phyloP scores from a whole-genome alignment of 2,888 invertebrate genomes.

The Sminthurinus aureus region DNA sequence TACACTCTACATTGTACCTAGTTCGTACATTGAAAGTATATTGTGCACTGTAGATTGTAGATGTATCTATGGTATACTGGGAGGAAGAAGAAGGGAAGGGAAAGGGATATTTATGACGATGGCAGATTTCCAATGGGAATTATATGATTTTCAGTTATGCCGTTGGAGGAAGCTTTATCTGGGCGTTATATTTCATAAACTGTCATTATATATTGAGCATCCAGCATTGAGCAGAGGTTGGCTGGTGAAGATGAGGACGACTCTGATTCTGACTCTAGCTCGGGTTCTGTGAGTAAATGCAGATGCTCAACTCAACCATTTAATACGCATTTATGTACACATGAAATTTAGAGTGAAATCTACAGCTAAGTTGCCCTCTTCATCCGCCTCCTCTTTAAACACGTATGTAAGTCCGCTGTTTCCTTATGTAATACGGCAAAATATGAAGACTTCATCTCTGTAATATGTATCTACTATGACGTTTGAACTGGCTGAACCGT shows the following conservation, averaged over 20 bases:
- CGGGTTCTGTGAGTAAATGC: constrained; percentile 9
- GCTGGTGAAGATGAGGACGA: too few relatives aligned
- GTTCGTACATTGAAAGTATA: neutral
- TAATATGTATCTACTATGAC: too few relatives aligned
- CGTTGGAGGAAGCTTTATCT: constrained; percentile 15
- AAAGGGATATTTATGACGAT: constrained; percentile 23
- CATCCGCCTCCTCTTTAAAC: neutral
- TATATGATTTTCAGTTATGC: constrained; percentile 26
- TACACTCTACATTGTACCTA: too few relatives aligned
- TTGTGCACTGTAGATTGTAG: too few relatives aligned
- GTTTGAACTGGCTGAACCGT: too few relatives aligned
- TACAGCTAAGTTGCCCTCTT: neutral
- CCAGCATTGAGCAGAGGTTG: too few relatives aligned
- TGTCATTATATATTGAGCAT: constrained; percentile 21
- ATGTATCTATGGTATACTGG: neutral
- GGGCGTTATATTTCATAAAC: constrained; percentile 18
- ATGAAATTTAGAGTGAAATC: neutral
- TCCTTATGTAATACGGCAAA: too few relatives aligned
- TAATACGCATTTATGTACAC: neutral
- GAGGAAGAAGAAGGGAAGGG: neutral
- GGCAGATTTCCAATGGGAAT: constrained; percentile 28
- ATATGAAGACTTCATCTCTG: too few relatives aligned
- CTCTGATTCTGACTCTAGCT: too few relatives aligned
- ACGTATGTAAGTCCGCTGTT: too few relatives aligned
- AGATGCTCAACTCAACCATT: constrained; percentile 5